A percentile compares a stretch with the other conserved stretches of the same genome.
These are phyloP conservation scores for Smittia sp. DNA, from an alignment of 2,888 invertebrate genomes.

Conservation along the genomic window DNA sequence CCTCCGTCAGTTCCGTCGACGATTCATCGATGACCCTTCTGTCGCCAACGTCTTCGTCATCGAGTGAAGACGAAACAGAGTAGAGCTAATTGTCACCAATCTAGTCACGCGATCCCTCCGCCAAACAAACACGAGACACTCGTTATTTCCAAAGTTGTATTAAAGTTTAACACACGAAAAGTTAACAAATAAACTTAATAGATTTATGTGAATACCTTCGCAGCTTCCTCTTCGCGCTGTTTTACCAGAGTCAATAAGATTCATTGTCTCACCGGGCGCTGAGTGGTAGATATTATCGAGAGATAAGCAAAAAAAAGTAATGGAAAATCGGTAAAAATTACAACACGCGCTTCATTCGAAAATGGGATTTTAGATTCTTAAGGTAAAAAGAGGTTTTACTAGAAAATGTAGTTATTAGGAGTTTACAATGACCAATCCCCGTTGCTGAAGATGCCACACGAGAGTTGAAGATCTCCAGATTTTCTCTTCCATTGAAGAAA, in stretches of 20 bases:
- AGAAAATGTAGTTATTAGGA: too few species aligned
- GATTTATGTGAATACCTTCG: background rate
- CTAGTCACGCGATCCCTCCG: background rate
- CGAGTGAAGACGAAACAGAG: slow-evolving; percentile 29
- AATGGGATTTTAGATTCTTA: too few species aligned
- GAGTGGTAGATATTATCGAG: too few species aligned
- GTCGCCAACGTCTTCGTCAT: slow-evolving; percentile 23
- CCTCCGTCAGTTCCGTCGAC: background rate
- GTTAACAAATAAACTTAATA: background rate
- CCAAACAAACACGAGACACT: background rate
- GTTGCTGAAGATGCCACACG: too few species aligned
- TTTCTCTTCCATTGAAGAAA: too few species aligned
- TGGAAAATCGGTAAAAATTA: too few species aligned
- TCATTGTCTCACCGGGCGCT: too few species aligned
- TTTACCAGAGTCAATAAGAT: background rate
- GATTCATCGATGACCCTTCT: slow-evolving; percentile 32
- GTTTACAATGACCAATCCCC: too few species aligned
- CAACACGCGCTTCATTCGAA: too few species aligned
- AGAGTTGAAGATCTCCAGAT: too few species aligned
- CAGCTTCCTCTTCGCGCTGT: background rate
- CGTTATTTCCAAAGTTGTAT: background rate
- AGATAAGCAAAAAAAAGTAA: too few species aligned
- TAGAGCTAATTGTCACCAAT: background rate
- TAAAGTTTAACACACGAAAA: background rate
- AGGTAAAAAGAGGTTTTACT: too few species aligned